Evolutionary conservation across 2,113 vertebrate genomes (phyloP).

Genomic region (Abramis brama): DNA sequence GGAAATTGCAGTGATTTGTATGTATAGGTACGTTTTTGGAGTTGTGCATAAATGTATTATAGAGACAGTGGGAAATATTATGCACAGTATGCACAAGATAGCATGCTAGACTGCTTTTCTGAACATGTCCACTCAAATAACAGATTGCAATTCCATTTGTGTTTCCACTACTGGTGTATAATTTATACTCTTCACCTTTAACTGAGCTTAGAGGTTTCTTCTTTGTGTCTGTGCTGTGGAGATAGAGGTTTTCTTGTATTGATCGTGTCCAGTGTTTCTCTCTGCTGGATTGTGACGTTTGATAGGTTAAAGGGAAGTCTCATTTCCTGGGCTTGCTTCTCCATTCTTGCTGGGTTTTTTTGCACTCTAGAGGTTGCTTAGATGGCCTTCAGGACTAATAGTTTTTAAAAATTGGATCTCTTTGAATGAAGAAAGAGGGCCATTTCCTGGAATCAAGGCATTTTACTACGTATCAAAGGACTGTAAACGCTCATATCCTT

Average conservation of each 20-base stretch:
- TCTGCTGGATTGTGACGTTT: background rate
- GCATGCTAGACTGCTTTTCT: background rate
- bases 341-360: background rate
- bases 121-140: background rate
- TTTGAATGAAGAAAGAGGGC: conserved; percentile 8
- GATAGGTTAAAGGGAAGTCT: conserved; percentile 34
- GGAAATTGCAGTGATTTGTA: background rate
- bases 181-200: conserved; percentile 7
- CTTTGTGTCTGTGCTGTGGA: conserved; percentile 11
- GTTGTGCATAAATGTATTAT: background rate
- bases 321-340: background rate
- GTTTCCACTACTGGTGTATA: background rate
- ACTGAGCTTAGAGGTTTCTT: conserved; percentile 4
- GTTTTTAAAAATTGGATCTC: conserved; percentile 18
- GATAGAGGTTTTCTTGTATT: conserved; percentile 12
- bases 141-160: background rate
- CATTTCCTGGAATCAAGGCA: background rate
- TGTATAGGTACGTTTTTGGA: background rate
- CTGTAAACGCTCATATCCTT: background rate
- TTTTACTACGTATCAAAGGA: background rate
- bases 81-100: background rate
- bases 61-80: background rate
- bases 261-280: background rate
- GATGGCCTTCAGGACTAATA: conserved; percentile 8
- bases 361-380: background rate